A percentile compares a stretch with the other conserved stretches of the same genome.
phyloP scores from a whole-genome alignment of 2,797 vertebrate genomes.

The Phrynocephalus guinanensis region DNA sequence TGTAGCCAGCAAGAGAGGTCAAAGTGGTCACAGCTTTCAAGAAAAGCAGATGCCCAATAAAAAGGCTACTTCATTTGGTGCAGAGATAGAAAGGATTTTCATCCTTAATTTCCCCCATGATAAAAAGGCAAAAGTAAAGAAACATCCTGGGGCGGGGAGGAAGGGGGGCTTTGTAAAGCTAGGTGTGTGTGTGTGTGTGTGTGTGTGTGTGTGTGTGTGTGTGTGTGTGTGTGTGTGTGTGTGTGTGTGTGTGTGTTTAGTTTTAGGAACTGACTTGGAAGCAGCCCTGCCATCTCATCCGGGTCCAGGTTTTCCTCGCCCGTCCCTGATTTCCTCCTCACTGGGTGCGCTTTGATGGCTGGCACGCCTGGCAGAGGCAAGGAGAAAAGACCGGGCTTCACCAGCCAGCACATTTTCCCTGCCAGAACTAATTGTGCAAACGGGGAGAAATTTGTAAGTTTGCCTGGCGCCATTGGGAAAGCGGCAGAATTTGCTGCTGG shows the following conservation, averaged over 20 bases:
- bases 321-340: constrained; percentile 2
- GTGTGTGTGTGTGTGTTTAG: background rate
- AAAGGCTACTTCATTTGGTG: background rate
- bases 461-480: constrained; percentile 53
- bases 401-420: constrained; percentile 48
- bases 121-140: background rate
- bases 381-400: constrained; percentile 45
- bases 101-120: background rate
- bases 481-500: constrained; percentile 58
- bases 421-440: constrained; percentile 66
- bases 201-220: background rate
- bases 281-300: background rate
- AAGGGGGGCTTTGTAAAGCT: background rate
- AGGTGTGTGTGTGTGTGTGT: background rate
- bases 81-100: background rate
- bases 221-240: background rate
- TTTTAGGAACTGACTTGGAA: background rate
- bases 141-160: too few relatives aligned
- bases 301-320: background rate
- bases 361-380: constrained; percentile 35
- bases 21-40: background rate
- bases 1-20: background rate
- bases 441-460: constrained; percentile 65
- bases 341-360: constrained; percentile 8
- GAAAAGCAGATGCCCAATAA: background rate